phyloP scores from a whole-genome alignment of 2,113 vertebrate genomes.

The Toxotes jaculatrix region DNA sequence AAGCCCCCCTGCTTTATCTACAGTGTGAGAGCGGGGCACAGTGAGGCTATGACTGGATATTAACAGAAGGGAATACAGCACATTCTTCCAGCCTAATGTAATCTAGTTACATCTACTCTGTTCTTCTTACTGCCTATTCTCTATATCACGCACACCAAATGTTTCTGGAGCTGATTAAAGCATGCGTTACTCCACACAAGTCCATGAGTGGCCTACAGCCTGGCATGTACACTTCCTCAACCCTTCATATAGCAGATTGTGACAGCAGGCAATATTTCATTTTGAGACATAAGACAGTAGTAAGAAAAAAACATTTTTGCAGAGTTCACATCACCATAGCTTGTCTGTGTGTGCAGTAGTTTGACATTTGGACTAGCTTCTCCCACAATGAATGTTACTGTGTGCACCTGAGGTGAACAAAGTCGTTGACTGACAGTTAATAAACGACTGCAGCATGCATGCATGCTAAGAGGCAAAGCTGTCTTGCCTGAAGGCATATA shows the following conservation, averaged over 20 bases:
- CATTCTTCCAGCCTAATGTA: constrained; percentile 64
- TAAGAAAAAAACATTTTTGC: constrained; percentile 21
- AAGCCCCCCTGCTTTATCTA: not conserved
- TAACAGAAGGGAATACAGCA: constrained; percentile 32
- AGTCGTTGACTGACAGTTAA: constrained; percentile 62
- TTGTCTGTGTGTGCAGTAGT: constrained; percentile 59
- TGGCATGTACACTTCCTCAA: constrained; percentile 34
- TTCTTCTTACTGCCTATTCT: constrained; percentile 57
- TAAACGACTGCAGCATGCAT: constrained; percentile 48
- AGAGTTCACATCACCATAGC: constrained; percentile 37
- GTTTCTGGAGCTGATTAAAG: constrained; percentile 55
- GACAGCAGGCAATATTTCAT: constrained; percentile 19
- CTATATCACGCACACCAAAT: constrained; percentile 41
- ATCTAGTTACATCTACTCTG: constrained; percentile 51
- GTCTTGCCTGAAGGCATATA: constrained; percentile 28
- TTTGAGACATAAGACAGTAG: not conserved
- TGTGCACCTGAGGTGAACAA: constrained; percentile 57
- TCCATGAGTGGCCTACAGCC: constrained; percentile 12
- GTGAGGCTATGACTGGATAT: constrained; percentile 5
- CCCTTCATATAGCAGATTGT: constrained; percentile 10
- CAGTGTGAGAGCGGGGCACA: not conserved
- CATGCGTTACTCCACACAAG: constrained; percentile 52
- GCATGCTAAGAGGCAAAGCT: constrained; percentile 48
- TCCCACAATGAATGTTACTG: constrained; percentile 60
- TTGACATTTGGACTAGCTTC: constrained; percentile 49